phyloP scores from a whole-genome alignment of 2,113 vertebrate genomes.

The Sturnira hondurensis region DNA sequence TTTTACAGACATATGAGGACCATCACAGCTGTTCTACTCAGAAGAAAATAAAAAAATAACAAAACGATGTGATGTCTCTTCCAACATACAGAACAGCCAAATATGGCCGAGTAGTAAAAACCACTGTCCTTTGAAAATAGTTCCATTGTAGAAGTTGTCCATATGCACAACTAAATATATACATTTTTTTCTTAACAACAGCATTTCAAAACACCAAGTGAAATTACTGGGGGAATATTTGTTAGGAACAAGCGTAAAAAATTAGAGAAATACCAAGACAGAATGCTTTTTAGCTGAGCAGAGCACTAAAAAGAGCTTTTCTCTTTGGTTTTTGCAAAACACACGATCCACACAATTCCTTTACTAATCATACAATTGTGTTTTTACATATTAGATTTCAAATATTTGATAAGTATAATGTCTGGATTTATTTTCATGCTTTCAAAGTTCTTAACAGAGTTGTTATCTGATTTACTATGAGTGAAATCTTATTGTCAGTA shows the following conservation, averaged over 20 bases:
- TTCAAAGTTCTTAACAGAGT: background rate
- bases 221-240: background rate
- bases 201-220: background rate
- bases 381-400: background rate
- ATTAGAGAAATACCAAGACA: background rate
- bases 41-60: conserved; percentile 6
- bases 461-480: background rate
- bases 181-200: background rate
- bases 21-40: background rate
- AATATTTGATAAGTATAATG: background rate
- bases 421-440: background rate
- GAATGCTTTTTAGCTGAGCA: background rate
- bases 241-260: background rate
- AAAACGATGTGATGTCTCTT: background rate
- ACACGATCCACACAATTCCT: background rate
- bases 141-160: background rate
- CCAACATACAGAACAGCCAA: background rate
- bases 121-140: background rate
- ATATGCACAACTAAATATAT: background rate
- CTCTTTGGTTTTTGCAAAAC: background rate
- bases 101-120: background rate
- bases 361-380: background rate
- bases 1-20: background rate
- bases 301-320: background rate
- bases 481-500: background rate